phyloP scores from a whole-genome alignment of 2,113 vertebrate species.

The Pteropus alecto region DNA sequence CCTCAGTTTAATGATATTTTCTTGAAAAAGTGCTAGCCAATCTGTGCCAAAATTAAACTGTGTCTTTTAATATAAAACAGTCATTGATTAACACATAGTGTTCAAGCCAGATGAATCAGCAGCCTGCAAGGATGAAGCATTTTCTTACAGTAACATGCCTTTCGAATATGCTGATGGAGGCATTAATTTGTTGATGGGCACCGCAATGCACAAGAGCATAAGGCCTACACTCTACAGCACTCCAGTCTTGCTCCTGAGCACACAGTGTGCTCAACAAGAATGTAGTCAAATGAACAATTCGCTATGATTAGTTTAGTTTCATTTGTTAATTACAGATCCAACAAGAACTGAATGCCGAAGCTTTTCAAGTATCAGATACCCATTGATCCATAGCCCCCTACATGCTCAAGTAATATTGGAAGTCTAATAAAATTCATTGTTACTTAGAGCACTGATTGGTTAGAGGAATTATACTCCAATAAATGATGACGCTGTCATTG shows the following conservation, averaged over 20 bases:
- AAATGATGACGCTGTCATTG: slow-evolving; percentile 70
- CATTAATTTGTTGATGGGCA: slow-evolving; percentile 71
- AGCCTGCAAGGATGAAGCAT: slow-evolving; percentile 49
- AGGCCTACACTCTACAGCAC: slow-evolving; percentile 2
- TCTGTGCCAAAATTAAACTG: slow-evolving; percentile 60
- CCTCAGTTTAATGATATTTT: slow-evolving; percentile 55
- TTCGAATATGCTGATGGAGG: slow-evolving; percentile 65
- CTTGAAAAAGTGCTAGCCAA: slow-evolving; percentile 34
- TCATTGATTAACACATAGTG: slow-evolving; percentile 72
- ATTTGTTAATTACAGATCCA: slow-evolving; percentile 76
- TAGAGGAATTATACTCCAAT: slow-evolving; percentile 73
- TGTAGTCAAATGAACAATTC: slow-evolving; percentile 76
- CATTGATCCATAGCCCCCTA: slow-evolving; percentile 56
- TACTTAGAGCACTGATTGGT: slow-evolving; percentile 67
- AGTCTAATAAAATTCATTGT: slow-evolving; percentile 66
- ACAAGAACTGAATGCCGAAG: slow-evolving; percentile 26
- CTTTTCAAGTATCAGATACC: slow-evolving; percentile 15
- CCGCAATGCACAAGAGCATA: slow-evolving; percentile 35
- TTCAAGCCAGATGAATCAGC: slow-evolving; percentile 68
- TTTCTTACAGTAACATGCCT: slow-evolving; percentile 51
- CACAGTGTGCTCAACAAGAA: slow-evolving; percentile 55
- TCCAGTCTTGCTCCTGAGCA: slow-evolving; percentile 57
- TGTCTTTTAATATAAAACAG: slow-evolving; percentile 66
- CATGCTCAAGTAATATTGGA: slow-evolving; percentile 13
- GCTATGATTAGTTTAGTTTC: slow-evolving; percentile 67